These are phyloP conservation scores for Meliscaeva auricollis DNA, from an alignment of 2,888 invertebrate genomes.

Conservation along the genomic window DNA sequence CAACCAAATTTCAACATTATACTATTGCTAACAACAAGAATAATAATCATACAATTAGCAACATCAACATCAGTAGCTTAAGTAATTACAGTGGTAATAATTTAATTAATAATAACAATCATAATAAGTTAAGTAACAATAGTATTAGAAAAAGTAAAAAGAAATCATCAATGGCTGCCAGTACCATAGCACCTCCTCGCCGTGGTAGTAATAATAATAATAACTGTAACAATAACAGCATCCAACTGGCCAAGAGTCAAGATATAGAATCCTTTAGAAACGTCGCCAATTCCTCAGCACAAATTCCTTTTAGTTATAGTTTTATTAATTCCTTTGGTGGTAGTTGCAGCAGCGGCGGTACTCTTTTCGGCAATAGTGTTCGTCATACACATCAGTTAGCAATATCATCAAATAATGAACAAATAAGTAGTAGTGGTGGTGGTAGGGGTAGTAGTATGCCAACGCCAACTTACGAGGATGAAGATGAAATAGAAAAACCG, in stretches of 20 bases:
- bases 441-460: slow-evolving; percentile 41
- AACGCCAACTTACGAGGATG: slow-evolving; percentile 77
- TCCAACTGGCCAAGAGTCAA: slow-evolving; percentile 80
- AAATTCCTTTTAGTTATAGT: slow-evolving; percentile 71
- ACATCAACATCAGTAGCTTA: slow-evolving; percentile 61
- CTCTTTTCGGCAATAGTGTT: slow-evolving; percentile 24
- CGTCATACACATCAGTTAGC: slow-evolving; percentile 54
- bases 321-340: slow-evolving; percentile 69
- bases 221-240: slow-evolving; percentile 69
- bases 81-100: slow-evolving; percentile 70
- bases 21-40: slow-evolving; percentile 68
- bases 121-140: slow-evolving; percentile 73
- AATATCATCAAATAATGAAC: slow-evolving; percentile 45
- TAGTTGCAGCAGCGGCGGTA: slow-evolving; percentile 62
- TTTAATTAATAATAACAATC: slow-evolving; percentile 67
- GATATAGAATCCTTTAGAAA: slow-evolving; percentile 80
- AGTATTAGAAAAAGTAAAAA: slow-evolving; percentile 76
- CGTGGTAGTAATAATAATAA: slow-evolving; percentile 61
- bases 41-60: slow-evolving; percentile 67
- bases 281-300: slow-evolving; percentile 46
- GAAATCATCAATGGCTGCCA: slow-evolving; percentile 63
- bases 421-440: slow-evolving; percentile 26
- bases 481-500: slow-evolving; percentile 78
- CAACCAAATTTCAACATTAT: slow-evolving; percentile 70
- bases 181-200: slow-evolving; percentile 75